A percentile compares a stretch with the other conserved stretches of the same genome.
Conservation (phyloP, 2,113 vertebrate species). For the Thinocorus orbignyianus region DNA sequence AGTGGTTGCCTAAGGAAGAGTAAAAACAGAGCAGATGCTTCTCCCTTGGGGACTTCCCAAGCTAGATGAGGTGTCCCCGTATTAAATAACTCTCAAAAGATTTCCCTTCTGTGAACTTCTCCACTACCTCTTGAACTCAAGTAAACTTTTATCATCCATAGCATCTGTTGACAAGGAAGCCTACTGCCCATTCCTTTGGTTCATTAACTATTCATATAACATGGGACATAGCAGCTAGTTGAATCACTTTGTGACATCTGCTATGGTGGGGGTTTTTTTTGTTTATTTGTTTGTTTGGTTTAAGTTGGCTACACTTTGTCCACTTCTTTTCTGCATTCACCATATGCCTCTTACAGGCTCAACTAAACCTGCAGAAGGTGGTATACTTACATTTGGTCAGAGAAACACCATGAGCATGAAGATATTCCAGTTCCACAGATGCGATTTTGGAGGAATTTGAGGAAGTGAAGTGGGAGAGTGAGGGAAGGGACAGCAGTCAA, state of each 20-base stretch:
- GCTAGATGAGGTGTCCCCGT: not conserved
- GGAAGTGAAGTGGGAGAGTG: not conserved
- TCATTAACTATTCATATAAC: not conserved
- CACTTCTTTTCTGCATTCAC: not conserved
- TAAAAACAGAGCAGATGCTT: not conserved
- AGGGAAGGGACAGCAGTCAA: not conserved
- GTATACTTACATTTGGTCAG: not conserved
- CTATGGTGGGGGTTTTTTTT: not conserved
- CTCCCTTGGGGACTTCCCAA: not conserved
- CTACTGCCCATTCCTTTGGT: not conserved
- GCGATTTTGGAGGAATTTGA: not conserved
- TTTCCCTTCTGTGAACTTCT: not conserved
- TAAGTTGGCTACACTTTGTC: not conserved
- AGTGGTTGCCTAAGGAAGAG: not conserved
- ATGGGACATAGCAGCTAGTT: rapidly evolving
- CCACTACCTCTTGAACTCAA: not conserved
- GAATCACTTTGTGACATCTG: not conserved
- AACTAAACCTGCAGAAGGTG: not conserved
- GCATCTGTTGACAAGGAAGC: not conserved
- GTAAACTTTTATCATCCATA: not conserved
- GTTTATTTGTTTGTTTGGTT: not conserved
- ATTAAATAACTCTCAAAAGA: not conserved
- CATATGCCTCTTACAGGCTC: not conserved
- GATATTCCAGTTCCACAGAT: not conserved
- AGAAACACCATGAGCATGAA: not conserved